phyloP scores from a whole-genome alignment of 2,888 invertebrate species.

The Caradrina clavipalpis region DNA sequence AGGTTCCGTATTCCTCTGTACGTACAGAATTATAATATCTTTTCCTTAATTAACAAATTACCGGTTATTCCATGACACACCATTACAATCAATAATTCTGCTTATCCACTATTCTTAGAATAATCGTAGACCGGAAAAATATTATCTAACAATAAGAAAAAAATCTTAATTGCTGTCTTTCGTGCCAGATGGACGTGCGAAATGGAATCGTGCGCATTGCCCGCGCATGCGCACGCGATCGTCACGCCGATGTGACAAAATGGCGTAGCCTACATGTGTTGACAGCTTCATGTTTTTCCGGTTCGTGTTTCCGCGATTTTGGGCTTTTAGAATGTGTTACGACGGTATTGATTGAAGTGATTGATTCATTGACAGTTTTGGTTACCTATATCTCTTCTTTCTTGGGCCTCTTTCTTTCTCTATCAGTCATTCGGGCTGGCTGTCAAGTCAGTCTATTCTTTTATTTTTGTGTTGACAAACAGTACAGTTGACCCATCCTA shows the following conservation, averaged over 20 bases:
- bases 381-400: neutral
- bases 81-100: slow-evolving; percentile 36
- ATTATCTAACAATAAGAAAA: slow-evolving; percentile 64
- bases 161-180: slow-evolving; percentile 64
- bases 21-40: neutral
- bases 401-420: no score
- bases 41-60: slow-evolving; percentile 7
- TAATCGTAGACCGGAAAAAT: slow-evolving; percentile 61
- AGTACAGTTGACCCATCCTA: no score
- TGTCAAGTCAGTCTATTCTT: no score
- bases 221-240: slow-evolving; percentile 55
- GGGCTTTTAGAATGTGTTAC: slow-evolving; percentile 18
- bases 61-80: slow-evolving; percentile 9
- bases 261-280: slow-evolving; percentile 54
- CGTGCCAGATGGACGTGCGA: slow-evolving; percentile 63
- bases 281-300: slow-evolving; percentile 58
- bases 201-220: slow-evolving; percentile 59
- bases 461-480: no score
- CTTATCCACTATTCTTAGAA: slow-evolving; percentile 50
- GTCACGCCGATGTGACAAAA: slow-evolving; percentile 62
- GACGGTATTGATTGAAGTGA: slow-evolving; percentile 7
- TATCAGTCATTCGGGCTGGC: no score
- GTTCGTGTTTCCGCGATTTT: slow-evolving; percentile 45
- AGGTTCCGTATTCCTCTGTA: neutral
- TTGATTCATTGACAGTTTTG: slow-evolving; percentile 3